Evolutionary conservation across 2,113 vertebrate species (phyloP).

Genomic region (Centropristis striata): DNA sequence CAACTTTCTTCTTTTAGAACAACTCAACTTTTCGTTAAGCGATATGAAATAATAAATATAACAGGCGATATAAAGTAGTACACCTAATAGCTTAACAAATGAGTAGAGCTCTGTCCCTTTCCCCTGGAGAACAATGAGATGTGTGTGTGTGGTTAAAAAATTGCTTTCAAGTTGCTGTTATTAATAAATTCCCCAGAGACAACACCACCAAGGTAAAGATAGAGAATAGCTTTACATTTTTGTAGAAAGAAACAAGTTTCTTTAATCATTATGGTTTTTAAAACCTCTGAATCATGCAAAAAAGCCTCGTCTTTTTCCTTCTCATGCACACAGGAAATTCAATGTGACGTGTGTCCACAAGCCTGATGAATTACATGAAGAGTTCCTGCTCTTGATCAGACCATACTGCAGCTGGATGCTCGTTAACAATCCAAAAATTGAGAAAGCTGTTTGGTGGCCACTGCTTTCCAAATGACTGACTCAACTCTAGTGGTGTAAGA

Average conservation of each 20-base stretch:
- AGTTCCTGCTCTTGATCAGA: background rate
- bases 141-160: background rate
- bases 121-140: background rate
- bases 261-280: background rate
- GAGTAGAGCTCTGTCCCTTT: background rate
- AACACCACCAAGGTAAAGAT: too few relatives aligned
- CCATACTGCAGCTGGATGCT: background rate
- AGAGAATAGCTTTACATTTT: background rate
- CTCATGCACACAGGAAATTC: background rate
- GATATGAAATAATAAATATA: conserved; percentile 35
- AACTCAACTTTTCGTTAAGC: background rate
- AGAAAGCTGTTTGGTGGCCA: background rate
- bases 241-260: background rate
- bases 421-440: background rate
- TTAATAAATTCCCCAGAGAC: background rate
- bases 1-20: background rate
- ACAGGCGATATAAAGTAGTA: background rate
- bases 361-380: background rate
- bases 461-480: background rate
- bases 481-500: conserved; percentile 2
- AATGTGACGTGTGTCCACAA: background rate
- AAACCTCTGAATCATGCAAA: background rate
- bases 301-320: background rate
- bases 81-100: background rate
- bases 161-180: background rate